These are phyloP conservation scores for Astur gentilis DNA, from an alignment of 2,113 vertebrate genomes.

Conservation along the genomic window DNA sequence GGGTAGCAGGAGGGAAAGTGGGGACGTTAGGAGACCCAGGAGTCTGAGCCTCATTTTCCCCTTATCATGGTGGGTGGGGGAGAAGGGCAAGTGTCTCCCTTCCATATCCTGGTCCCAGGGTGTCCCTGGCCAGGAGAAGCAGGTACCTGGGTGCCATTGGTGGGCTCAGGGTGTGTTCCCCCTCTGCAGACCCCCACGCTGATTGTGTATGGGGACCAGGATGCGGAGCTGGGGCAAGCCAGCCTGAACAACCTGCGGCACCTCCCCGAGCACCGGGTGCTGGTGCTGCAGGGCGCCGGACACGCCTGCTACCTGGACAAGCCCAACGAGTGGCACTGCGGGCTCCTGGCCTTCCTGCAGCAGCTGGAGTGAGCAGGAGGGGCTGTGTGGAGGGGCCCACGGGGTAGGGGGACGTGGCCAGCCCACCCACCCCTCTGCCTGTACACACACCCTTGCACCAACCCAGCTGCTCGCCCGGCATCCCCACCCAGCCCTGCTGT, in stretches of 20 bases:
- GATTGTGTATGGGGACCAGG: conserved; percentile 92
- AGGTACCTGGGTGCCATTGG: neutral
- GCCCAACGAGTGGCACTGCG: conserved; percentile 85
- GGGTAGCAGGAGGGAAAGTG: neutral
- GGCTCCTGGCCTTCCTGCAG: conserved; percentile 80
- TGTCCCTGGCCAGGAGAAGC: neutral
- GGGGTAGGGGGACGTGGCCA: neutral
- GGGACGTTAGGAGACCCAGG: neutral
- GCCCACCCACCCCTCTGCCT: neutral
- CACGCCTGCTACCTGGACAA: conserved; percentile 95
- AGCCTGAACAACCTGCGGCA: conserved; percentile 85
- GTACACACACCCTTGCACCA: neutral
- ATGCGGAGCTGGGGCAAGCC: conserved; percentile 80
- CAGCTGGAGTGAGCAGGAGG: conserved; percentile 50
- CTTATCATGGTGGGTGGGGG: neutral
- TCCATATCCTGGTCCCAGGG: neutral
- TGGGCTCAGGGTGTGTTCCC: neutral
- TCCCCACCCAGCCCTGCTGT: neutral
- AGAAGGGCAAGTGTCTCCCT: neutral
- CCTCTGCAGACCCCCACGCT: conserved; percentile 79
- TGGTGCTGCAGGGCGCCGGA: conserved; percentile 86
- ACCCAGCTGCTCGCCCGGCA: accelerated
- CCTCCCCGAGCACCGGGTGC: conserved; percentile 84
- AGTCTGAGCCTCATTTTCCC: neutral
- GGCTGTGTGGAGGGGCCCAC: neutral